Evolutionary conservation across 2,113 vertebrate genomes (phyloP).

Genomic region (Pycnonotus jocosus): DNA sequence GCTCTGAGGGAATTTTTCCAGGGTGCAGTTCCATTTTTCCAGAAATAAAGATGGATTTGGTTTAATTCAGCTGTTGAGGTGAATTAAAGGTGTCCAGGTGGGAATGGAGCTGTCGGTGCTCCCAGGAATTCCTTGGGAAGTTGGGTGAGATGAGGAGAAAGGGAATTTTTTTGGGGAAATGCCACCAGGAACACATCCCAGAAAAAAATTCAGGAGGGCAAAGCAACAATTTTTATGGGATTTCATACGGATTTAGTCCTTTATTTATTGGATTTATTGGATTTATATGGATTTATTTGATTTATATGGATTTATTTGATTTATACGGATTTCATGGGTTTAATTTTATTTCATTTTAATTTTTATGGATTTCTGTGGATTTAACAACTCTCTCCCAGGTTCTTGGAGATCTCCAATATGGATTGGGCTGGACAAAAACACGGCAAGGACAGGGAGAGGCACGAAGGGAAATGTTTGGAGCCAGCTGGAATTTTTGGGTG

Average conservation of each 20-base stretch:
- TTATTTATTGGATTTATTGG: background rate
- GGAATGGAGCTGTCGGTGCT: background rate
- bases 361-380: too few species aligned
- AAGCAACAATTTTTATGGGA: rapidly evolving
- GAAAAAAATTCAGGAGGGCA: background rate
- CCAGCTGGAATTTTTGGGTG: background rate
- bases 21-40: background rate
- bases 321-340: too few species aligned
- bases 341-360: too few species aligned
- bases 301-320: too few species aligned
- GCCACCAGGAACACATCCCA: background rate
- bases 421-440: background rate
- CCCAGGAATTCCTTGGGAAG: background rate
- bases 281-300: too few species aligned
- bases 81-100: background rate
- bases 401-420: background rate
- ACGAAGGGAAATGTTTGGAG: too few species aligned
- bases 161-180: background rate
- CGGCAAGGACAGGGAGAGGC: background rate
- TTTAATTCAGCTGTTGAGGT: background rate
- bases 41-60: background rate
- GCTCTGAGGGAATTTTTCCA: background rate
- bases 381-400: background rate
- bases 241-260: background rate
- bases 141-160: background rate